Evolutionary conservation across 92 coral and sea anemone species (phyloP), one percentile per base, ranked within the genome.

Genomic region (Bergia sp.): DNA sequence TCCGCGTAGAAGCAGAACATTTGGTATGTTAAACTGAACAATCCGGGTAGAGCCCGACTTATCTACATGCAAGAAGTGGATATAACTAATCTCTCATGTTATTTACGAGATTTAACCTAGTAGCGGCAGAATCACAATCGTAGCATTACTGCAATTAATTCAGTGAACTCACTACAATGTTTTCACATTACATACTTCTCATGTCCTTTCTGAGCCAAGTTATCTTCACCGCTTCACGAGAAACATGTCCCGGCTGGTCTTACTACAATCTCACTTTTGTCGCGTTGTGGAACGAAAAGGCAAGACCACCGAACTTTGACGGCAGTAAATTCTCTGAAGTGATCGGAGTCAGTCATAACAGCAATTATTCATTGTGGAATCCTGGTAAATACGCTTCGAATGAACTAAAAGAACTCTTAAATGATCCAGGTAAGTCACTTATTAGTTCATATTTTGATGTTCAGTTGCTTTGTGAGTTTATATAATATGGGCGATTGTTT

Each of bases 271-370:
- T 76, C 80, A 76, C 80, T 2, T 76, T 76, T 36, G 80, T 76
- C 47, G 80, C 80, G 15, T 5, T 76, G 11, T 76, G 80, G 80
- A 41, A 76, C 80, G 80, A 41, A 20, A 76, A 41, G 7, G 50
- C 45, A 42, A 41, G 80, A 20, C 29, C 69, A 61, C 80, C 45
- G 50, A 76, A 76, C 80, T 76, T 76, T n/a, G 47, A 16, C 23
- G 80, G 80, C 3, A 76, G 80, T 18, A 76, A 76, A 76, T 76
- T 76, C 79, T 76, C 79, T 18, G 79, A 39, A 44, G 79, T 76
- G 29, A 18, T 76, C 29, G 79, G 79, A 76, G 36, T 44, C 16
- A 76, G 79, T 13, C 79, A 76, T n/a, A 76, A 76, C 79, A 7
- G 21, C 0, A 76, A 76, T n/a, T 76, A 40, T 41, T 40, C 79